Conservation (phyloP, 2,888 invertebrate species). For the Acanthosepion esculentum region DNA sequence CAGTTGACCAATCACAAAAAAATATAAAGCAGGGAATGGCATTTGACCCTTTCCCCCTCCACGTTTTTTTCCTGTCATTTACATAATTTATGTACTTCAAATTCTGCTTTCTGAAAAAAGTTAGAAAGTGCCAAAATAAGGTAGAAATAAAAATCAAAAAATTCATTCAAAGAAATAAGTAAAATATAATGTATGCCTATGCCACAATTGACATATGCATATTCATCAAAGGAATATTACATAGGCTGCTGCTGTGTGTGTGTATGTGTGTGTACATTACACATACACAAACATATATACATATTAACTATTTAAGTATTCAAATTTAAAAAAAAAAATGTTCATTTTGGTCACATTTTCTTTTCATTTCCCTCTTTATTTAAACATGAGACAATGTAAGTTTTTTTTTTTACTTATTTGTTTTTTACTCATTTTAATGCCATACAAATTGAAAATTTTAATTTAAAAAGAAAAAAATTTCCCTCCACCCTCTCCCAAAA, state of each 20-base stretch:
- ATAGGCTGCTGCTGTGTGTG: not conserved
- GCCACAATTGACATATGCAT: not conserved
- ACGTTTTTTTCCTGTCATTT: not conserved
- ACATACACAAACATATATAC: not conserved
- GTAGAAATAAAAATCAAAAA: not conserved
- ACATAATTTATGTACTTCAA: not conserved
- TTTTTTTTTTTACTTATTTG: not conserved
- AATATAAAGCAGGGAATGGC: not conserved
- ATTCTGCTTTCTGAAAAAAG: not conserved
- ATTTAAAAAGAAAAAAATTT: not conserved
- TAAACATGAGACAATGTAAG: conserved; percentile 33
- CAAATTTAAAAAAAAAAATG: not conserved
- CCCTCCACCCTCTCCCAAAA: not conserved
- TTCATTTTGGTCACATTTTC: not conserved
- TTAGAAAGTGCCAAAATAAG: not conserved
- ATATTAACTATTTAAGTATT: not conserved
- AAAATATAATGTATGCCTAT: not conserved
- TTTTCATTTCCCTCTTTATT: not conserved
- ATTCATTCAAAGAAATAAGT: not conserved
- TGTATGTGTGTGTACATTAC: not conserved
- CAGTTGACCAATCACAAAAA: conserved; percentile 17
- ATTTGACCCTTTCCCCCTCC: not conserved
- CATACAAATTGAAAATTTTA: not conserved
- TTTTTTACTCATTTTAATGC: not conserved
- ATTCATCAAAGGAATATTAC: not conserved